Conservation (phyloP, 2,888 invertebrate genomes). For the Acrobeloides nanus region DNA sequence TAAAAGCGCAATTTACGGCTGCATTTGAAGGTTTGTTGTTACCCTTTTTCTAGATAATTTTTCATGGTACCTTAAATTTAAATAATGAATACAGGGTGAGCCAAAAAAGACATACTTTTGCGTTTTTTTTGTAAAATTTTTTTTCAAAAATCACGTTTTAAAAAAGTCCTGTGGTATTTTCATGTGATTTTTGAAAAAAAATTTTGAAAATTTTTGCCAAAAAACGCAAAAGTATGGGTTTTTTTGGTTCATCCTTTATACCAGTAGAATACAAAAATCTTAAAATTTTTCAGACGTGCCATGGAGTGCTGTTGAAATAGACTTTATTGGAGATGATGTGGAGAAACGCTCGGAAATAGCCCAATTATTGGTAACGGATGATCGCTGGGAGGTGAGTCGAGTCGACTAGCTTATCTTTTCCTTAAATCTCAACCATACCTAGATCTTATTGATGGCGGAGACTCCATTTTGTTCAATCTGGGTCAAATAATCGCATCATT, state of each 20-base stretch:
- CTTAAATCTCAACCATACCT: too few relatives aligned
- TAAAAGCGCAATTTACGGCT: slow-evolving; percentile 25
- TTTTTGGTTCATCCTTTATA: too few relatives aligned
- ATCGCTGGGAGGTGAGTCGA: slow-evolving; percentile 27
- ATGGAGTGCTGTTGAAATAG: slow-evolving; percentile 26
- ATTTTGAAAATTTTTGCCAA: too few relatives aligned
- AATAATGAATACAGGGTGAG: too few relatives aligned
- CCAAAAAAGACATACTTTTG: too few relatives aligned
- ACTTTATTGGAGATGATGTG: slow-evolving; percentile 16
- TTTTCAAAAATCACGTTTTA: not conserved
- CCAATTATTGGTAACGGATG: slow-evolving; percentile 29
- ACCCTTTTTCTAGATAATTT: not conserved
- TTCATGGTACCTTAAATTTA: not conserved
- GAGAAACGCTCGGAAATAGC: slow-evolving; percentile 17
- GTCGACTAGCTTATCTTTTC: not conserved
- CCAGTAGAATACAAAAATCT: slow-evolving; percentile 4
- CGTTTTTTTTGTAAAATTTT: not conserved
- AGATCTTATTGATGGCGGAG: too few relatives aligned
- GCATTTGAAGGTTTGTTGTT: slow-evolving; percentile 21
- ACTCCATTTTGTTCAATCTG: too few relatives aligned
- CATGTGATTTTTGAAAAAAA: too few relatives aligned
- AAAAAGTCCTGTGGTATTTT: too few relatives aligned
- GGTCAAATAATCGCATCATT: too few relatives aligned
- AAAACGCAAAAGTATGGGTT: too few relatives aligned
- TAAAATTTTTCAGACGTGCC: slow-evolving; percentile 27